A percentile compares a stretch with the other conserved stretches of the same genome.
Conservation (phyloP, 2,888 invertebrate species). For the Gymnosoma rotundatum region DNA sequence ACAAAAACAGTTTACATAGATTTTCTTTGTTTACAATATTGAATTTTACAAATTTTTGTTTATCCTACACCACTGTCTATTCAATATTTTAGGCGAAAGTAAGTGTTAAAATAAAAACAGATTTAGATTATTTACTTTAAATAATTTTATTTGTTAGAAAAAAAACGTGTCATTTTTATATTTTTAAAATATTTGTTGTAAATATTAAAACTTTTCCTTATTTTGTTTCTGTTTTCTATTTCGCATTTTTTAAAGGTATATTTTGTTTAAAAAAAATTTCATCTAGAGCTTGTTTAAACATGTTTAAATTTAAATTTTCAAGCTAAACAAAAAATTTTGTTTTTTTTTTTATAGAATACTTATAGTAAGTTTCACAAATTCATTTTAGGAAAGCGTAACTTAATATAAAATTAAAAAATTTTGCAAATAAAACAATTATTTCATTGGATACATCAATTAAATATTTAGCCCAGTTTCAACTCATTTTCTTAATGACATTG, state of each 20-base stretch:
- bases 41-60: constrained; percentile 35
- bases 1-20: not conserved
- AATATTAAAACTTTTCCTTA: constrained; percentile 12
- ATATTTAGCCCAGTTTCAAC: too few species aligned
- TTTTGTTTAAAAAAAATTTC: too few species aligned
- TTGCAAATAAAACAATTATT: too few species aligned
- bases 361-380: too few species aligned
- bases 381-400: too few species aligned
- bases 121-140: not conserved
- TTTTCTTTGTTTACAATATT: constrained; percentile 60
- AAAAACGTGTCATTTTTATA: constrained; percentile 1
- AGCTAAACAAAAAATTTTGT: too few species aligned
- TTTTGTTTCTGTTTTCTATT: not conserved
- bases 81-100: constrained; percentile 43
- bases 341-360: too few species aligned
- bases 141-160: not conserved
- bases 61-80: constrained; percentile 56
- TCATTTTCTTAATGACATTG: too few species aligned
- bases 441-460: too few species aligned
- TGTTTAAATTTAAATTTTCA: too few species aligned
- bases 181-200: constrained; percentile 1
- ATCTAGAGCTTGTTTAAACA: too few species aligned
- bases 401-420: too few species aligned
- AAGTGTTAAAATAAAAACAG: constrained; percentile 19
- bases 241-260: not conserved